Evolutionary conservation across 2,113 vertebrate genomes (phyloP), one percentile per base, ranked within the genome.

Genomic region (Elephas maximus): DNA sequence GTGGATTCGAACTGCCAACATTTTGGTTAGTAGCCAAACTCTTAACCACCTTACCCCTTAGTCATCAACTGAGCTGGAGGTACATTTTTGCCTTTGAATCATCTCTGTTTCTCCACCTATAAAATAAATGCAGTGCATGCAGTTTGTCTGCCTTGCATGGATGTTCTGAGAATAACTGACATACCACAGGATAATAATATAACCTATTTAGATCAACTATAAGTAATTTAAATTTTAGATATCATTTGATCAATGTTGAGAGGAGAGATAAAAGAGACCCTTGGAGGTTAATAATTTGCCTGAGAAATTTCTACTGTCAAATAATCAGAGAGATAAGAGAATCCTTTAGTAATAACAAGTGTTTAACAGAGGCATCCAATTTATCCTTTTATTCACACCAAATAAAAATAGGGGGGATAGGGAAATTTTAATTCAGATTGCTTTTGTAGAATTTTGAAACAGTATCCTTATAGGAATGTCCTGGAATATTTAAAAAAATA

Each of bases 401-500:
- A 91, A 86, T 95, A 78, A 91, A 91, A 92, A 76, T 62, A 91
- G 5, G 21, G 4, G 17, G 17, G 37, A 84, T 44, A 37, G 24
- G 53, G 79, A 53, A 85, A 44, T 79, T 96, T 90, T 90, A 94
- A 91, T 86, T 79, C 15, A 65, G 76, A 86, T 53, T 73, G 17
- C 1, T 86, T 63, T 94, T 37, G 81, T 3, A 85, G 44, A 91
- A 82, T 88, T 33, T 44, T 53, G 26, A 79, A 92, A 26, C 8
- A 33, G 1, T 9, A 53, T 79, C 1, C 85, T 82, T 77, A 63
- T 53, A 81, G 57, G 92, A 76, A 69, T 84, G 90, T 41, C 18
- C n/a, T 90, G 41, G 48, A 88, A 41, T 65, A 81, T 82, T 94
- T 91, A 4, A 91, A 78, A 89, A 96, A 86, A 82, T 77, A 78